Percentiles rank a stretch among this genome's conserved stretches.
phyloP scores from a whole-genome alignment of 2,888 invertebrate species.

The Papilio demoleus region DNA sequence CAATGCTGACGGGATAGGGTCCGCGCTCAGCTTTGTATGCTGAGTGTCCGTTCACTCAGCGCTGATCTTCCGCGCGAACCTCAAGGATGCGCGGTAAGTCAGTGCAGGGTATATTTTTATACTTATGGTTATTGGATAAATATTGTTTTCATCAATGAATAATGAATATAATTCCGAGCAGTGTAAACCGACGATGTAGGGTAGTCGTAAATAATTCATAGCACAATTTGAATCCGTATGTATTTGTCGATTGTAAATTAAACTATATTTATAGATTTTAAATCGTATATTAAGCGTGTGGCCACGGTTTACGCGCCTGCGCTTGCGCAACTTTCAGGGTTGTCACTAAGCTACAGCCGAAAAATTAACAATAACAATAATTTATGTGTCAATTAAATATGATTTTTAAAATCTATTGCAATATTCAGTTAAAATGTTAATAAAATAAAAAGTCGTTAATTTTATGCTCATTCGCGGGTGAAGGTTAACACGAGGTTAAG shows the following conservation, averaged over 20 bases:
- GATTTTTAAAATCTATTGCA: too few relatives aligned
- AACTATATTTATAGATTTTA: constrained; percentile 47
- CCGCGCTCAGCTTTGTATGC: too few relatives aligned
- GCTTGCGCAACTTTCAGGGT: constrained; percentile 19
- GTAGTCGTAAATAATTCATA: constrained; percentile 50
- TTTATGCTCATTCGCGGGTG: neutral
- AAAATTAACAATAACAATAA: too few relatives aligned
- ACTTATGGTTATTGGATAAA: too few relatives aligned
- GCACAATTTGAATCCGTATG: constrained; percentile 51
- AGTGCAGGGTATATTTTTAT: too few relatives aligned
- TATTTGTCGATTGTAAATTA: constrained; percentile 52
- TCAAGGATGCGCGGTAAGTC: too few relatives aligned
- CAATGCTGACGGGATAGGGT: too few relatives aligned
- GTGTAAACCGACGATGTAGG: constrained; percentile 5
- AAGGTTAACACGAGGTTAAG: constrained; percentile 21
- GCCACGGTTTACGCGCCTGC: constrained; percentile 39
- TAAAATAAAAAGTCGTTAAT: neutral
- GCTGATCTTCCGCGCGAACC: too few relatives aligned
- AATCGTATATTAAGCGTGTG: constrained; percentile 44
- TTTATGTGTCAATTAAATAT: too few relatives aligned
- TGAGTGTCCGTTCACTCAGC: too few relatives aligned
- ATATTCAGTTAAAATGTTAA: neutral
- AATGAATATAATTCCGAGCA: constrained; percentile 13
- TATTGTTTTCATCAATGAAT: neutral
- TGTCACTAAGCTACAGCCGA: neutral